phyloP scores from a whole-genome alignment of 2,888 invertebrate genomes.

The Caradrina clavipalpis region DNA sequence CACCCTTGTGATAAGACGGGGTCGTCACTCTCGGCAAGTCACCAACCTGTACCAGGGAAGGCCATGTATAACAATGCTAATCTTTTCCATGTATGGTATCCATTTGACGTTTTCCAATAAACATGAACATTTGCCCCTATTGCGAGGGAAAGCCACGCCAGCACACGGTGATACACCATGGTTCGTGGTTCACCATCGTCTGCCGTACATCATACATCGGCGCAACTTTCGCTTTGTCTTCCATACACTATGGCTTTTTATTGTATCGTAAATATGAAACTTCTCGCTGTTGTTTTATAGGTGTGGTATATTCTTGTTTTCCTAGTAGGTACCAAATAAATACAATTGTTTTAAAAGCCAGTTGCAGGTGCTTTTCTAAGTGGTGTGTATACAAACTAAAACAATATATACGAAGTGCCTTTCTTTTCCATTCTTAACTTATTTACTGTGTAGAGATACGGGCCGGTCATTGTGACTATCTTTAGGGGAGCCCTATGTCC shows the following conservation, averaged over 20 bases:
- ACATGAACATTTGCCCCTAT: constrained; percentile 14
- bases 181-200: constrained; percentile 26
- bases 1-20: too few species aligned
- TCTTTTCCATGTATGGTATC: neutral
- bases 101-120: constrained; percentile 8
- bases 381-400: too few species aligned
- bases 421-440: too few species aligned
- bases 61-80: constrained; percentile 2
- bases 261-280: constrained; percentile 4
- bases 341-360: neutral
- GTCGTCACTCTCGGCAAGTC: too few species aligned
- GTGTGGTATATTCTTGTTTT: neutral
- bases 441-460: too few species aligned
- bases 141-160: constrained; percentile 23
- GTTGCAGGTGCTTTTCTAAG: too few species aligned
- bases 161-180: constrained; percentile 10
- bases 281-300: neutral
- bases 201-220: constrained; percentile 28
- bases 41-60: too few species aligned
- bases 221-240: constrained; percentile 55
- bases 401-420: too few species aligned
- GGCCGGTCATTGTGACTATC: too few species aligned
- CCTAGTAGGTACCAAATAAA: neutral
- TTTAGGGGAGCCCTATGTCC: too few species aligned
- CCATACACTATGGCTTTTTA: constrained; percentile 23